Conservation (phyloP, 2,113 vertebrate genomes). For the Pelmatolapia mariae region DNA sequence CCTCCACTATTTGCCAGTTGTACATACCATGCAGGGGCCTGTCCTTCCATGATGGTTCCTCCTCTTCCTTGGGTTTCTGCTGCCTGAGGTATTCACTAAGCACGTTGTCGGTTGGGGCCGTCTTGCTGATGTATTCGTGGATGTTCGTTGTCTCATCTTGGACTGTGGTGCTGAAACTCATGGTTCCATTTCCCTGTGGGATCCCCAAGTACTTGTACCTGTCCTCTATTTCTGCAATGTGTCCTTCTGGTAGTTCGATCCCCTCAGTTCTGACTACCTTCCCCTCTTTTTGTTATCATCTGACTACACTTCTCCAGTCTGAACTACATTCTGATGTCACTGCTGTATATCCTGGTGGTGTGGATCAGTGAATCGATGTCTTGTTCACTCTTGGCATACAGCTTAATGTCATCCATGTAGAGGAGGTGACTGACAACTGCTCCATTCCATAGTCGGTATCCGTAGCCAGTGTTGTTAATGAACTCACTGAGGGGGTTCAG, state of each 20-base stretch:
- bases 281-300: too few species aligned
- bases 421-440: not conserved
- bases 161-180: not conserved
- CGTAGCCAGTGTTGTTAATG: not conserved
- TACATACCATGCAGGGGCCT: not conserved
- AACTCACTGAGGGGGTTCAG: not conserved
- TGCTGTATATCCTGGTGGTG: too few species aligned
- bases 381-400: not conserved
- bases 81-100: not conserved
- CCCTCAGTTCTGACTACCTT: too few species aligned
- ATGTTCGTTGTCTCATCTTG: not conserved
- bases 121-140: not conserved
- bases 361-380: not conserved
- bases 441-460: not conserved
- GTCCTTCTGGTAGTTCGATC: too few species aligned
- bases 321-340: too few species aligned
- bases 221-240: too few species aligned
- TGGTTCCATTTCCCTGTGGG: not conserved
- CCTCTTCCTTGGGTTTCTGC: not conserved
- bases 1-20: not conserved
- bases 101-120: not conserved
- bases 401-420: not conserved
- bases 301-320: too few species aligned
- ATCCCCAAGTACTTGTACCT: too few species aligned
- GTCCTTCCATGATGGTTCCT: not conserved